These are phyloP conservation scores for Scaeva pyrastri DNA, from an alignment of 2,888 invertebrate species.

Conservation along the genomic window DNA sequence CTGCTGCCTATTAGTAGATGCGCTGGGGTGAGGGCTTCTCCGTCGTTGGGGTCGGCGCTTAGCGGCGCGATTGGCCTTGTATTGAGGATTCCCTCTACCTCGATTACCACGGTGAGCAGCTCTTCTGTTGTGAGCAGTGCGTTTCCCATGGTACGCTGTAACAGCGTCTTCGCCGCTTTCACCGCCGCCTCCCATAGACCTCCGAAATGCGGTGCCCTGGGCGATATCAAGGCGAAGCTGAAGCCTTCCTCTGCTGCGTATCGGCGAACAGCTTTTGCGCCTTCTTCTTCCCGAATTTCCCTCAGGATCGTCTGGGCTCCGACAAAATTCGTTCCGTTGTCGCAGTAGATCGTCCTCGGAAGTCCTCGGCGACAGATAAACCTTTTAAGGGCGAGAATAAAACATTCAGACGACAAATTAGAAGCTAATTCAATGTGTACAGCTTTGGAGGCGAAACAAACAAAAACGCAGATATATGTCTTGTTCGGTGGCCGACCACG, in stretches of 20 bases:
- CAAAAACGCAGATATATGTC: too few species aligned
- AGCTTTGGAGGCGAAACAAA: conserved; percentile 30
- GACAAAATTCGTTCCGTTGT: conserved; percentile 67
- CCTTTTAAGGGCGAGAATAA: conserved; percentile 28
- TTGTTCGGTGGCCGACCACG: conserved; percentile 23
- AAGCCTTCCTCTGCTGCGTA: conserved; percentile 58
- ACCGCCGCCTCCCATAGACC: conserved; percentile 74
- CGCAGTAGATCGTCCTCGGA: conserved; percentile 27
- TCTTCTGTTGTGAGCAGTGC: too few species aligned
- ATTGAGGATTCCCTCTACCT: conserved; percentile 77
- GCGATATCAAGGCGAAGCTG: conserved; percentile 64
- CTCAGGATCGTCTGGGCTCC: conserved; percentile 38
- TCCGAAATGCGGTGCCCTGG: conserved; percentile 68
- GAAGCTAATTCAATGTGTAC: too few species aligned
- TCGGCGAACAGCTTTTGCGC: conserved; percentile 23
- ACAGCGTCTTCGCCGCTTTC: conserved; percentile 67
- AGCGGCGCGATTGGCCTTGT: conserved; percentile 72
- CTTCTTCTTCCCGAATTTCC: conserved; percentile 28
- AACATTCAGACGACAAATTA: conserved; percentile 30
- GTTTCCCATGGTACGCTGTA: too few species aligned
- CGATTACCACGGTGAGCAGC: conserved; percentile 68
- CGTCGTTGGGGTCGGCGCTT: conserved; percentile 74
- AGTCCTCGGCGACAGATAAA: conserved; percentile 54
- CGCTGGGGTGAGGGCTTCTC: conserved; percentile 71
- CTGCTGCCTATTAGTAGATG: conserved; percentile 68